A percentile compares a stretch with the other conserved stretches of the same genome.
These are phyloP conservation scores for Zeugodacus cucurbitae DNA, from an alignment of 1,140 invertebrate species.

Conservation along the genomic window DNA sequence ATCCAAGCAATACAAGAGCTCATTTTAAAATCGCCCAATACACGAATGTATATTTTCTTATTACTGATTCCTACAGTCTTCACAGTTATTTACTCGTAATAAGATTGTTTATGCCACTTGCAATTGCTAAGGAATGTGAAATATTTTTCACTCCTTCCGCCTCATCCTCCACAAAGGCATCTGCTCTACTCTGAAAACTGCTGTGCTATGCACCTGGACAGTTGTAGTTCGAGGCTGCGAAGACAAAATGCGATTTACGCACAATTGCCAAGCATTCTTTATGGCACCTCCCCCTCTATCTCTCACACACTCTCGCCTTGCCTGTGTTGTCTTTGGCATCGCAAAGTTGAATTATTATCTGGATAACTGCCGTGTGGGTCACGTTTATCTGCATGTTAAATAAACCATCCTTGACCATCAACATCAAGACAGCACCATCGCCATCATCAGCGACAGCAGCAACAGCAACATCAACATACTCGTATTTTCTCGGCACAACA, in stretches of 20 bases:
- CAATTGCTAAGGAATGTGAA: slow-evolving; percentile 35
- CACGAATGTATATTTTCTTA: not conserved
- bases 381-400: slow-evolving; percentile 39
- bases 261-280: not conserved
- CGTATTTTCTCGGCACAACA: slow-evolving; percentile 34
- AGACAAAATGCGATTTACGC: not conserved
- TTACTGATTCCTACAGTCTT: not conserved
- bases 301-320: not conserved
- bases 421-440: not conserved
- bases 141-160: not conserved
- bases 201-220: not conserved
- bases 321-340: not conserved
- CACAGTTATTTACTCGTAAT: slow-evolving; percentile 23
- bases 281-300: not conserved
- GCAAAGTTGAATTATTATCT: slow-evolving; percentile 38
- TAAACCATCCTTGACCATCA: slow-evolving; percentile 36
- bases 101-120: not conserved
- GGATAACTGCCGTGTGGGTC: slow-evolving; percentile 33
- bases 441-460: not conserved
- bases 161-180: not conserved
- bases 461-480: slow-evolving; percentile 3
- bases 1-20: too few species aligned
- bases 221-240: not conserved
- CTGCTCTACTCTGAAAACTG: not conserved
- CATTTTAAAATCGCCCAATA: too few species aligned